A percentile compares a stretch with the other conserved stretches of the same genome.
phyloP scores from a whole-genome alignment of 2,113 vertebrate species.

The Riparia riparia region DNA sequence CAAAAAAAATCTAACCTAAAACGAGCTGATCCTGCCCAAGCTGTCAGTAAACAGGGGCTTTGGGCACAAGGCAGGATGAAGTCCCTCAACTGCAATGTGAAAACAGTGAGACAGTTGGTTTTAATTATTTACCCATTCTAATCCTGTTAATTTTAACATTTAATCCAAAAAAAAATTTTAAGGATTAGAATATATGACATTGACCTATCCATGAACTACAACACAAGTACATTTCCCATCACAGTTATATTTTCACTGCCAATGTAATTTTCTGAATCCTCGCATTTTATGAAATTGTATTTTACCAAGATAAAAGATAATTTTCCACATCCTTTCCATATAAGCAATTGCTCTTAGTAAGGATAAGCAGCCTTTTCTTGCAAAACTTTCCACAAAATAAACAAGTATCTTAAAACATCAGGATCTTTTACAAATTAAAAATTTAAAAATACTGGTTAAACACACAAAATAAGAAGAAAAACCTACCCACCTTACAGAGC shows the following conservation, averaged over 20 bases:
- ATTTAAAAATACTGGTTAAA: neutral
- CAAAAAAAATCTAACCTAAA: neutral
- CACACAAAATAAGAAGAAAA: neutral
- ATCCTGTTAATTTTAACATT: neutral
- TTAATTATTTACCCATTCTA: neutral
- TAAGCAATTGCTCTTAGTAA: neutral
- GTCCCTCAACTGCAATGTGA: neutral
- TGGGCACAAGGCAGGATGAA: neutral
- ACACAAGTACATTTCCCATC: neutral
- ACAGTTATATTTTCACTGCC: neutral
- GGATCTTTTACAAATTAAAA: neutral
- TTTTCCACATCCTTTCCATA: neutral
- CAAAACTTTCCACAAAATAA: neutral
- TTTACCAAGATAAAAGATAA: neutral
- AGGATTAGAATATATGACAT: slow-evolving; percentile 1
- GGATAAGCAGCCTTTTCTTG: neutral
- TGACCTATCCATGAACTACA: slow-evolving; percentile 27
- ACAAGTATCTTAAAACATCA: neutral
- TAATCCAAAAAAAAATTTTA: neutral
- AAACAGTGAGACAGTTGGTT: neutral
- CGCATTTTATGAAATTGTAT: neutral
- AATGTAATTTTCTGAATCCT: slow-evolving; percentile 4
- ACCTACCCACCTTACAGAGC: neutral
- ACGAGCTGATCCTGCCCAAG: neutral
- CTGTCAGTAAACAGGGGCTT: neutral